Evolutionary conservation across 2,797 vertebrate species (phyloP), one percentile per base, ranked within the genome.

Genomic region (Eupleurogrammus muticus): DNA sequence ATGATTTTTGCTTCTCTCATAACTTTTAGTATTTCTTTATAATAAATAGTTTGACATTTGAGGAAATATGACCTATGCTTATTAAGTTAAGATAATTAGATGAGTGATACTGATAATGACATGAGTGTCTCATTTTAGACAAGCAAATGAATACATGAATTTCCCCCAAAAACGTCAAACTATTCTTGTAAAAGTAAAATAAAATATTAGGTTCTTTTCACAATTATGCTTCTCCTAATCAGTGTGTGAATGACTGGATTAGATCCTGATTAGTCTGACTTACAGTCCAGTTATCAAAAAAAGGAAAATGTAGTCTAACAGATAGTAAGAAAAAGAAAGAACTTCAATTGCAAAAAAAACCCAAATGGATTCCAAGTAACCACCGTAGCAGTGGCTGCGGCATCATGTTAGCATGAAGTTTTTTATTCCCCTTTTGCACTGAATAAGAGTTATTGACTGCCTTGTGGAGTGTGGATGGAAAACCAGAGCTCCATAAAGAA

Each of bases 341-440:
- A 9, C 6, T 17, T 36, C 9, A 58, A 50, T 51, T 21, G 16
- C 47, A 9, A 14, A n/a, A 52, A 52, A 14, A 34, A 40, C 32
- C 20, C 11, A 6, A 35, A 19, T 4, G 16, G 20, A 36, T 36
- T 21, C n/a, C 17, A 44, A 54, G 12, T 50, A 20, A 48, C 19
- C 11, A 58, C 19, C 24, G 17, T 21, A 28, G 28, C 28, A 28
- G 28, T 14, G 38, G 17, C 23, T 38, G 28, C 2, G 5, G 35
- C 12, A n/a, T 34, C 21, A 38, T 62, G 21, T 36, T 20, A 20
- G 38, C 17, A 20, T 62, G 6, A 3, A 14, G 2, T 23, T 24
- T 44, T 54, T 73, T 13, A 12, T 73, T 53, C 19, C 8, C 19
- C 4, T 38, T 73, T 53, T 23, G 20, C 23, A 44, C 11, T 40